A percentile compares a stretch with the other conserved stretches of the same genome.
Conservation (phyloP, 1,140 invertebrate genomes). For the Phenacoccus solenopsis region DNA sequence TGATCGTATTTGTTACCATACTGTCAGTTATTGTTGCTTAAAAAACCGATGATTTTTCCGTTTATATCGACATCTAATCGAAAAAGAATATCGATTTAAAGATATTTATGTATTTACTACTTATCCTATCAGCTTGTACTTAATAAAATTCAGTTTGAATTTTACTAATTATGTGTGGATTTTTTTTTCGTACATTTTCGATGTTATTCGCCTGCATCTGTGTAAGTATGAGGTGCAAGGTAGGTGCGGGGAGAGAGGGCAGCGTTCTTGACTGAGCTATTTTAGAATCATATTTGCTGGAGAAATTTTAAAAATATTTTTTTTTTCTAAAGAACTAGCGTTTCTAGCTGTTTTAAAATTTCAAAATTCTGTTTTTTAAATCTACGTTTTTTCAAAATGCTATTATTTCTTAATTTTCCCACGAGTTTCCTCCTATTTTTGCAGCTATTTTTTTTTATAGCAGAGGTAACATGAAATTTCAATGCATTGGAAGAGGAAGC, state of each 20-base stretch:
- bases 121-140: conserved; percentile 15
- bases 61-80: too few relatives aligned
- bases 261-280: neutral
- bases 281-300: neutral
- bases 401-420: neutral
- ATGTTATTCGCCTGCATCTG: too few relatives aligned
- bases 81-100: neutral
- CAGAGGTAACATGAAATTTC: too few relatives aligned
- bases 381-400: neutral
- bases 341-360: too few relatives aligned
- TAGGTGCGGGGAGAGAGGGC: neutral
- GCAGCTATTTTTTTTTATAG: too few relatives aligned
- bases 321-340: neutral
- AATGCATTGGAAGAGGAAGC: too few relatives aligned
- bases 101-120: conserved; percentile 14
- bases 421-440: too few relatives aligned
- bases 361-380: too few relatives aligned
- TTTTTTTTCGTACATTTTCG: neutral
- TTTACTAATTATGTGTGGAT: conserved; percentile 9
- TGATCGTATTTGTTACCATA: neutral
- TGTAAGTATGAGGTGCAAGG: too few relatives aligned
- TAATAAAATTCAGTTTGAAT: conserved; percentile 18
- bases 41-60: neutral
- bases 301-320: neutral
- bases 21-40: neutral